Base-by-base conservation (phyloP, 2,888 invertebrate species). In the Bombyx huttoni region DNA sequence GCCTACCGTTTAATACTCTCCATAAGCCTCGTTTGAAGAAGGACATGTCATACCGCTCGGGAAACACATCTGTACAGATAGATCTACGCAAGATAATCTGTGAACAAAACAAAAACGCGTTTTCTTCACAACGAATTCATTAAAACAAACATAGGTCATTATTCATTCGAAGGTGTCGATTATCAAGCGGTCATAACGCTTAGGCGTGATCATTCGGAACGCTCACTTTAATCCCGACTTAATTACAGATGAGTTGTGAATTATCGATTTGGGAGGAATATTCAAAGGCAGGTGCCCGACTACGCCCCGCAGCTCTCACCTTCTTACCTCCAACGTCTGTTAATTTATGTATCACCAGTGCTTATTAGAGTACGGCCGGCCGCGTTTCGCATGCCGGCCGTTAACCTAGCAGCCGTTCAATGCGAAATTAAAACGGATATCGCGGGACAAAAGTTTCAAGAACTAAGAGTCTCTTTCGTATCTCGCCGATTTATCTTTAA, bases 191-290 rank as follows among this genome's bases (percentile, higher is more conserved):
- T 67, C 63, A 62, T 70, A 71, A 70, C 78, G 73, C 74, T 77
- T 76, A 80, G 82, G 78, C 79, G 81, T 76, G 80, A 77, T 75
- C 73, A 66, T 67, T 64, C 67, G 63, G 63, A 68, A 67, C 65
- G 62, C 65, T 64, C 70, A 73, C 72, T 75, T 76, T 73, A 76
- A 78, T 76, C 80, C 74, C 66, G 65, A 72, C 72, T 79, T 86
- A 87, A 87, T 87, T 85, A 86, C 83, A 84, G 70, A 71, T 71
- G 70, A 63, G 68, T 63, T 68, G 81, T 85, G 81, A 87, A 82
- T 81, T 87, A 87, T 86, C 78, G 85, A 75, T 81, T 82, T 78
- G 78, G 78, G 78, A 71, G 72, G 70, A 73, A 78, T 75, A 78
- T 77, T 75, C 78, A 73, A 79, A 78, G 70, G 77, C 60, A 85